Percentiles rank a stretch among this genome's conserved stretches.
These are phyloP conservation scores for Neomonachus schauinslandi DNA, from an alignment of 2,113 vertebrate species.

Conservation along the genomic window DNA sequence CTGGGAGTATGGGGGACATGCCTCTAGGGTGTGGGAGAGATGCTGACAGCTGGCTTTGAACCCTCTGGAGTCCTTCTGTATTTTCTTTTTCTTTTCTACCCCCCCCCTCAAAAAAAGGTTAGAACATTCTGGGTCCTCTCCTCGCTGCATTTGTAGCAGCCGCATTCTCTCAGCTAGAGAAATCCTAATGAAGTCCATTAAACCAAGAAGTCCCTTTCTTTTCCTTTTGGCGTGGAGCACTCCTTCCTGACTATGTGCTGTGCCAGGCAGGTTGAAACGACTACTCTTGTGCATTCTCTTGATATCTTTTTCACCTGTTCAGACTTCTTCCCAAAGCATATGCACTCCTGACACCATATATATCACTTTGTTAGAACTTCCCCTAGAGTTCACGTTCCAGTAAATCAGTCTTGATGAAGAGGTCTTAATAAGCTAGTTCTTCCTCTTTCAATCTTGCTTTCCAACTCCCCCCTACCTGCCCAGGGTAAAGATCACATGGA, in stretches of 20 bases:
- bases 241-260: background rate
- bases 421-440: background rate
- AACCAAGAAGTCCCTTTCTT: background rate
- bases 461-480: background rate
- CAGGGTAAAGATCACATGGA: background rate
- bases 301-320: background rate
- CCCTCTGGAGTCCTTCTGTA: background rate
- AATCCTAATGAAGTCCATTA: background rate
- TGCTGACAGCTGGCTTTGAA: background rate
- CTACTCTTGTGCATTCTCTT: background rate
- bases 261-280: background rate
- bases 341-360: background rate
- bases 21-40: background rate
- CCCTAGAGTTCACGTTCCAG: background rate
- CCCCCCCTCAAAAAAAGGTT: background rate
- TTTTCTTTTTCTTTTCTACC: background rate
- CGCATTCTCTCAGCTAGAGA: background rate
- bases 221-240: background rate
- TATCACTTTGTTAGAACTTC: background rate
- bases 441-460: background rate
- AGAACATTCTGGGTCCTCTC: background rate
- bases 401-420: background rate
- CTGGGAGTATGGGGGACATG: background rate
- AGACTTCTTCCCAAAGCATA: background rate
- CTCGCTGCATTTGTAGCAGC: background rate